These are phyloP conservation scores for Pachyramphus minor DNA, from an alignment of 2,113 vertebrate species.

Conservation along the genomic window DNA sequence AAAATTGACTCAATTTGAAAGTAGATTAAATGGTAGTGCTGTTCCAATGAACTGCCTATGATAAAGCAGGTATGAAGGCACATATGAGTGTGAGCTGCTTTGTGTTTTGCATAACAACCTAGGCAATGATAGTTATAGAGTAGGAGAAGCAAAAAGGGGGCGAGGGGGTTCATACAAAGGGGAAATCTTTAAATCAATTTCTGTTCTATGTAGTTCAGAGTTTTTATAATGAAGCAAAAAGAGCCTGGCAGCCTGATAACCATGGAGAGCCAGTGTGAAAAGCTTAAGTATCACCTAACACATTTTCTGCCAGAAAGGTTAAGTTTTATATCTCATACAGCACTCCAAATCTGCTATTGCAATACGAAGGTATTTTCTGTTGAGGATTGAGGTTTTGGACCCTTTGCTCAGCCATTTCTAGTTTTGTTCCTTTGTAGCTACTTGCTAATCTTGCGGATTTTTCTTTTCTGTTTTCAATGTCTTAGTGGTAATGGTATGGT, in stretches of 20 bases:
- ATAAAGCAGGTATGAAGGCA: background rate
- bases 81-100: background rate
- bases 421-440: background rate
- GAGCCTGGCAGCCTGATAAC: background rate
- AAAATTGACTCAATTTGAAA: background rate
- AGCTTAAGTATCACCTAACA: background rate
- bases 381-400: background rate
- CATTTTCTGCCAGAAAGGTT: background rate
- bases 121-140: fast-evolving
- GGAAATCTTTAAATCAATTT: background rate
- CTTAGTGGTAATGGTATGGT: background rate
- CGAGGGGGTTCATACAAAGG: background rate
- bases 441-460: background rate
- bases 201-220: background rate
- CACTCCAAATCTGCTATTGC: background rate
- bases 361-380: background rate
- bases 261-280: background rate
- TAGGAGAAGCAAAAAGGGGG: background rate
- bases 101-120: background rate
- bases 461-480: background rate
- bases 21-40: background rate
- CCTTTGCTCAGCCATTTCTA: background rate
- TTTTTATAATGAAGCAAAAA: background rate
- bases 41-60: background rate
- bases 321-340: background rate